Percentiles rank a stretch among this genome's conserved stretches.
These are phyloP conservation scores for Drosophila koepferae DNA, from an alignment of 2,888 invertebrate species.

Conservation along the genomic window DNA sequence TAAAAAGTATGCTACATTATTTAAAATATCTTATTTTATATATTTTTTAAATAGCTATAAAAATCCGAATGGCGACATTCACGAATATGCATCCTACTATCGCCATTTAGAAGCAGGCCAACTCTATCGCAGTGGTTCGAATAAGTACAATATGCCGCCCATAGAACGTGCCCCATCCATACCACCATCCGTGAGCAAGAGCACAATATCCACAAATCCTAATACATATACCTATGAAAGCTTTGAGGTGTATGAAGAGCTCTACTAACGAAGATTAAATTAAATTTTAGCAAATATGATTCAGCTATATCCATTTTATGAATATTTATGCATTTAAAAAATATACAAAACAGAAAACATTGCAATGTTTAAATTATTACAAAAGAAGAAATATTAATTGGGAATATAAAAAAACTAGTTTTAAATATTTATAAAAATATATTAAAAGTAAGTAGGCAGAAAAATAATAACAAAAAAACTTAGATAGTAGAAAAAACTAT, in stretches of 20 bases:
- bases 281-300: not conserved
- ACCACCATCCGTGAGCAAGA: constrained; percentile 22
- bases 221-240: constrained; percentile 51
- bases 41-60: not conserved
- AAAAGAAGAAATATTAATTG: no score
- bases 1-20: not conserved
- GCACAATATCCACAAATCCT: not conserved
- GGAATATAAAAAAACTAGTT: no score
- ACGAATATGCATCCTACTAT: constrained; percentile 52
- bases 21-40: not conserved
- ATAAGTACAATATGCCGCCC: constrained; percentile 62
- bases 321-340: no score
- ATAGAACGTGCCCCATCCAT: constrained; percentile 60
- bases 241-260: constrained; percentile 65
- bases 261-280: constrained; percentile 6
- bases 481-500: no score
- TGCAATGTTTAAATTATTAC: no score
- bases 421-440: no score
- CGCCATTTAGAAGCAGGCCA: constrained; percentile 42
- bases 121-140: constrained; percentile 36
- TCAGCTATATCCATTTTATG: no score
- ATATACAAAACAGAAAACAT: no score
- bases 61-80: constrained; percentile 9
- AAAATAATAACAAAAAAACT: no score
- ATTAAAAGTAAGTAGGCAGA: no score